Evolutionary conservation across 1,140 invertebrate genomes (phyloP).

Genomic region (Yoshiicerus persimilis): DNA sequence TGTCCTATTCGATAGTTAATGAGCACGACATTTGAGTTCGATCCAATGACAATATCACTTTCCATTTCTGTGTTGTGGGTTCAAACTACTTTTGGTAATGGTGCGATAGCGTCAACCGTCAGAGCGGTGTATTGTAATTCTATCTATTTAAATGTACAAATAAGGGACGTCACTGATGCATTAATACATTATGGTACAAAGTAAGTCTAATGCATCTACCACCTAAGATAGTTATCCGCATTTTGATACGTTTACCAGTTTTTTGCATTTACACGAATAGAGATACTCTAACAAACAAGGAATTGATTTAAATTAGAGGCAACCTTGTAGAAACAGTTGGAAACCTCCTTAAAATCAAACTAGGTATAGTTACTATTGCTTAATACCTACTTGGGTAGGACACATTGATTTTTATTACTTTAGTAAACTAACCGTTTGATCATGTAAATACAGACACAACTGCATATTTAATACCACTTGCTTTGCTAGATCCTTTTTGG

Average conservation of each 20-base stretch:
- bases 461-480: background rate
- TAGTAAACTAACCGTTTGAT: background rate
- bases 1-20: background rate
- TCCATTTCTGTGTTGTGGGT: constrained; percentile 11
- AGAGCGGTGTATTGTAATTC: background rate
- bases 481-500: background rate
- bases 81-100: constrained; percentile 6
- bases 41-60: constrained; percentile 20
- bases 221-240: background rate
- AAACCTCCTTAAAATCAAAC: background rate
- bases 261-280: background rate
- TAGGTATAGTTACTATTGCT: background rate
- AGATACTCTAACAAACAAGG: background rate
- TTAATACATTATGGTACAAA: background rate
- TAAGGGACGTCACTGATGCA: background rate
- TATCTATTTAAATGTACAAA: background rate
- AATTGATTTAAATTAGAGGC: background rate
- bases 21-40: background rate
- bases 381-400: background rate
- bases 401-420: background rate
- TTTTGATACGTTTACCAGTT: background rate
- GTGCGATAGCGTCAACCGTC: background rate
- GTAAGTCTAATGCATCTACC: background rate
- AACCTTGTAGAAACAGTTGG: background rate
- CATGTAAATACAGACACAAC: background rate